Evolutionary conservation across 2,888 invertebrate species (phyloP).

Genomic region (Cephus pygmeus): DNA sequence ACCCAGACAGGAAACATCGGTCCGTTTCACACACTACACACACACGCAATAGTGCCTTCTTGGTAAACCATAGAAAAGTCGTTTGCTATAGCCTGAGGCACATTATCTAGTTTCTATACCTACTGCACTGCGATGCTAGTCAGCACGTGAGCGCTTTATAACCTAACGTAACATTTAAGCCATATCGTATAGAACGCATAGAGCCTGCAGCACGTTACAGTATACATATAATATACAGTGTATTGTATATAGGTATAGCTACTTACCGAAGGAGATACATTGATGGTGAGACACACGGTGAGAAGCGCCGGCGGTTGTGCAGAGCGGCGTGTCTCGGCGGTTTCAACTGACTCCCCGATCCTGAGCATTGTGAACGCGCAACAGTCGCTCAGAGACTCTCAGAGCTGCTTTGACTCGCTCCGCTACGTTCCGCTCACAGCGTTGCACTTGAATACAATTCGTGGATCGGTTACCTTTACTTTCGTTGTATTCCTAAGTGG

Average conservation of each 20-base stretch:
- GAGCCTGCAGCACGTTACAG: background rate
- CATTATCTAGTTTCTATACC: background rate
- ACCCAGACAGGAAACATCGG: background rate
- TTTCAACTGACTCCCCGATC: background rate
- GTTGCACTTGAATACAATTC: background rate
- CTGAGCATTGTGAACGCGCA: background rate
- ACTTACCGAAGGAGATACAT: background rate
- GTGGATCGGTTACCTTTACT: background rate
- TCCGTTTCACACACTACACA: background rate
- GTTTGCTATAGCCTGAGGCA: background rate
- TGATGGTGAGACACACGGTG: background rate
- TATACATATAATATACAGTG: background rate
- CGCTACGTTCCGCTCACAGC: background rate
- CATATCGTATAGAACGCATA: background rate
- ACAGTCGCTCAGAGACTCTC: background rate
- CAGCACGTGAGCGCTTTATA: background rate
- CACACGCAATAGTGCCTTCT: background rate
- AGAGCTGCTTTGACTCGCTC: background rate
- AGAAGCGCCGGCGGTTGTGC: background rate
- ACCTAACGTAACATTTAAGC: background rate
- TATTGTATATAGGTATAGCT: background rate
- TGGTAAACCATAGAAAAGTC: background rate
- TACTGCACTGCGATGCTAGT: background rate
- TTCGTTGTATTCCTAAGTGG: background rate
- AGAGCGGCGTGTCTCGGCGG: background rate